Evolutionary conservation across 2,113 vertebrate genomes (phyloP).

Genomic region (Chaetops frenatus): DNA sequence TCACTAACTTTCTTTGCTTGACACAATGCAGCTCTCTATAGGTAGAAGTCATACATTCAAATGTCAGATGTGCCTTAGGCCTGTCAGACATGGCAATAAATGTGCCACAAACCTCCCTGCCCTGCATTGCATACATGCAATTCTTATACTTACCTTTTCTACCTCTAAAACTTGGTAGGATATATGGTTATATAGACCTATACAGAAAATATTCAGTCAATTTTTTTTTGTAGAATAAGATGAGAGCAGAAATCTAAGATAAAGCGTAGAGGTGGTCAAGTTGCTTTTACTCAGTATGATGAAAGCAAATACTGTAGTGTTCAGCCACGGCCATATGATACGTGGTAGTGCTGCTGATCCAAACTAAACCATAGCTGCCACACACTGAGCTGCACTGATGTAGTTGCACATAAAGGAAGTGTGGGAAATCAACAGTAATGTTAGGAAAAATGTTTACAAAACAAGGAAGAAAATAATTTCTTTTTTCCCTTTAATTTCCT

Average conservation of each 20-base stretch:
- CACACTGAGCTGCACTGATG: neutral
- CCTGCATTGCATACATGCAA: neutral
- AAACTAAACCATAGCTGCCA: neutral
- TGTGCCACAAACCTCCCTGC: neutral
- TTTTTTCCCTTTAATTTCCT: neutral
- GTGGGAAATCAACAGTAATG: neutral
- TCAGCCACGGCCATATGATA: neutral
- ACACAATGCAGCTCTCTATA: neutral
- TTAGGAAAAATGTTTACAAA: neutral
- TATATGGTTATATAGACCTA: neutral
- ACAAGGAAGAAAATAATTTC: neutral
- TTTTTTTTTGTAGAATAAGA: neutral
- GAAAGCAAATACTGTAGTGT: neutral
- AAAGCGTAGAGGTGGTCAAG: neutral
- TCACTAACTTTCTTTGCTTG: neutral
- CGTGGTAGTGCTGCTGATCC: neutral
- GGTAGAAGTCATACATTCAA: neutral
- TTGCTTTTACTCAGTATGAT: neutral
- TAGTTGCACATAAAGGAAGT: neutral
- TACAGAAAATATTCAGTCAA: neutral
- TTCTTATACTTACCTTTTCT: neutral
- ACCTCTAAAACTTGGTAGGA: neutral
- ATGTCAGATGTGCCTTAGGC: neutral
- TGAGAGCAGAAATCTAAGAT: neutral
- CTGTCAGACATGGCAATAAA: neutral